These are phyloP conservation scores for Rhysida immarginata DNA, from an alignment of 1,140 invertebrate species.

Conservation along the genomic window DNA sequence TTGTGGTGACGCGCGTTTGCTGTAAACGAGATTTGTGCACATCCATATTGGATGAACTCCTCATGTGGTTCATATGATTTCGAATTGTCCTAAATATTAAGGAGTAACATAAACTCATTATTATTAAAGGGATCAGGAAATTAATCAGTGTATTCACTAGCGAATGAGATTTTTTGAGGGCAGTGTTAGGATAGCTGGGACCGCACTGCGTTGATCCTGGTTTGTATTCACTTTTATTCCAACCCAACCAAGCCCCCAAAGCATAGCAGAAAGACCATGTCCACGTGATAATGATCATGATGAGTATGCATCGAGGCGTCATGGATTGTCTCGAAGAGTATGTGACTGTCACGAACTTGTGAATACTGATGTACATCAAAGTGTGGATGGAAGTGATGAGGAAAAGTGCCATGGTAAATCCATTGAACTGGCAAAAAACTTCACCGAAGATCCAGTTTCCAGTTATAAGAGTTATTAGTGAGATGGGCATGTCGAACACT, in stretches of 20 bases:
- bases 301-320: constrained; percentile 26
- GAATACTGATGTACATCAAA: constrained; percentile 33
- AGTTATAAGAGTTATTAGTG: constrained; percentile 28
- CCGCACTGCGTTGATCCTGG: constrained; percentile 33
- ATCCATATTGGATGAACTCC: constrained; percentile 19
- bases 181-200: constrained; percentile 25
- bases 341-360: constrained; percentile 30
- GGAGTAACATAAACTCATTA: constrained; percentile 32
- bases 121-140: constrained; percentile 27
- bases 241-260: constrained; percentile 26
- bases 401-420: constrained; percentile 31
- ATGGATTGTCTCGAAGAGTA: constrained; percentile 29
- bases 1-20: constrained; percentile 32
- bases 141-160: constrained; percentile 25
- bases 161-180: constrained; percentile 26
- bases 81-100: constrained; percentile 32
- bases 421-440: constrained; percentile 30
- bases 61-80: constrained; percentile 26
- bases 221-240: constrained; percentile 29
- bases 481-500: constrained; percentile 30
- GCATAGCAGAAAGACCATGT: constrained; percentile 29
- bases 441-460: constrained; percentile 29
- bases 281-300: constrained; percentile 33
- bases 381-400: constrained; percentile 35
- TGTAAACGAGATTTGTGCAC: constrained; percentile 23